Percentiles rank a stretch among this genome's conserved stretches.
phyloP scores from a whole-genome alignment of 2,888 invertebrate genomes.

The Hemaris fuciformis region DNA sequence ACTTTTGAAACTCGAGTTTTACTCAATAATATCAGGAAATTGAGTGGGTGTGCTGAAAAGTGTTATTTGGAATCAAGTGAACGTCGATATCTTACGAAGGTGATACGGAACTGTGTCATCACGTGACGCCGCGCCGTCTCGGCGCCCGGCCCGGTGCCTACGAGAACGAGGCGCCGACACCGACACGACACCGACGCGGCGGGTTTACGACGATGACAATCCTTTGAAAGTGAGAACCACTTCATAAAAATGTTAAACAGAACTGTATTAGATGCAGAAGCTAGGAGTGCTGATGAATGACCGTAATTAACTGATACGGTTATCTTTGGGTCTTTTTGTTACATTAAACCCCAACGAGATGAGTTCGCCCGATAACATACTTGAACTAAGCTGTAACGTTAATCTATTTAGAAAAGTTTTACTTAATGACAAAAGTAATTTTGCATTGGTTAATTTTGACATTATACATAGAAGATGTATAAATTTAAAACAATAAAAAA shows the following conservation, averaged over 20 bases:
- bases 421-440: too few relatives aligned
- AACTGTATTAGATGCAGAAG: neutral
- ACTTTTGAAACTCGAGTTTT: neutral
- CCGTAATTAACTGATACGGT: neutral
- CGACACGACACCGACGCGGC: neutral
- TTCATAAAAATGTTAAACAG: neutral
- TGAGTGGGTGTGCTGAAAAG: neutral
- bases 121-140: slow-evolving; percentile 22
- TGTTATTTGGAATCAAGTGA: neutral
- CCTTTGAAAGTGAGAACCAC: neutral
- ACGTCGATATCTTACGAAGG: neutral
- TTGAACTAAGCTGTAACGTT: neutral
- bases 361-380: neutral
- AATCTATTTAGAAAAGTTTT: too few relatives aligned
- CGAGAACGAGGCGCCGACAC: neutral
- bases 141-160: neutral
- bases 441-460: too few relatives aligned
- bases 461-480: too few relatives aligned
- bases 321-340: neutral
- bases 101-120: slow-evolving; percentile 10
- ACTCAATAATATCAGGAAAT: neutral
- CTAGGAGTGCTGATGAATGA: neutral
- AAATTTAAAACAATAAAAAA: too few relatives aligned
- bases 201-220: neutral
- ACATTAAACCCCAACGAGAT: neutral